Base-by-base conservation (phyloP, 2,888 invertebrate genomes). In the Eilema griseolum region DNA sequence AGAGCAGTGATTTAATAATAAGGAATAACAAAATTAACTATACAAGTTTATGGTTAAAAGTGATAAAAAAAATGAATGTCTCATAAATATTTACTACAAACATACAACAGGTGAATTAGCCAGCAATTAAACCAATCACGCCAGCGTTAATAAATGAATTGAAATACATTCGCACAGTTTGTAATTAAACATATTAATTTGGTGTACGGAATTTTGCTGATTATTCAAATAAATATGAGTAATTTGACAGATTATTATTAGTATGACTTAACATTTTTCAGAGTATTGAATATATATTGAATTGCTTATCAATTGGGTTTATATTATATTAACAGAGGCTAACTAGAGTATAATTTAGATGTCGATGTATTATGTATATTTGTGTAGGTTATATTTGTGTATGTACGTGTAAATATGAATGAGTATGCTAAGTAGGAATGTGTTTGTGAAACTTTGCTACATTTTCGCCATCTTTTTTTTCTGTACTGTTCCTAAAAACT, bases 91-190 rank as follows among this genome's bases (percentile, higher is more conserved):
- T 41, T 11, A 41, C 16, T 41, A 37, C 41, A 41, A 16, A 8
- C 16, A 4, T 41, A 16, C 3, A 41, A 37, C 37, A 62, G 16
- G 62, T 64, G 64, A 41, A 41, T 41, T 41, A 41, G 16, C 41
- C 67, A 71, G 71, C 67, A 61, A 71, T 74, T 67, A 72, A 80
- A 65, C 69, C 78, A 82, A 82, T 82, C 68, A 69, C 65, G 63
- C 73, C 70, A 68, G 67, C 66, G 61, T 67, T 73, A 75, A 82
- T 78, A 71, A 73, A 82, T 80, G 67, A 69, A 56, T 61, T 24
- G 41, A 24, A 61, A 24, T 66, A 64, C 26, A 62, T n/a, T 28
- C 46, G 14, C 62, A 20, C 14, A 41, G 37, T 65, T 56, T 23
- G 23, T 65, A 8, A 20, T 52, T n/a, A 52, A 52, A n/a, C 8